Evolutionary conservation across 2,797 vertebrate species (phyloP), one percentile per base, ranked within the genome.

Genomic region (Atherinosoma microstoma): DNA sequence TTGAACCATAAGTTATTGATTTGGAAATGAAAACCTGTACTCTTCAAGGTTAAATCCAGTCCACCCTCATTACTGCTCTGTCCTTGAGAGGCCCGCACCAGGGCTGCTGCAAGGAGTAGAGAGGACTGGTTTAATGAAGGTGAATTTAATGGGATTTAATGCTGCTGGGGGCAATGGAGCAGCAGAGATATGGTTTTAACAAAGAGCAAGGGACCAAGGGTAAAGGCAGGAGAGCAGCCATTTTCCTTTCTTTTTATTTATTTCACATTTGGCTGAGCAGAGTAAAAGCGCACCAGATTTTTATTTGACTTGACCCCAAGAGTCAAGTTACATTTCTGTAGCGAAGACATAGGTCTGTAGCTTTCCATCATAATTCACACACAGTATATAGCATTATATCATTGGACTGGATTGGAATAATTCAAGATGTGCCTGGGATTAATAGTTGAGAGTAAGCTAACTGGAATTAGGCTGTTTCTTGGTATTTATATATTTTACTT

Each of bases 61-160:
- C 93, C 92, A 93, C 87, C 93, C 95, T 96, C 94, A 95, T 95
- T 95, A 95, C 89, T 63, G 87, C 87, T 91, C 92, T 93, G 94
- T 95, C 94, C 95, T 95, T 95, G 94, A 95, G 94, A 95, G 94
- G 94, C 93, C 93, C 73, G 78, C 92, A 89, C 92, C 89, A 91
- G 92, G 91, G 89, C 92, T 89, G 85, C 89, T 82, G 92, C 84
- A 68, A 93, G 90, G 87, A 92, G 91, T 71, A 87, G 83, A 91
- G 91, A 94, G 91, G 91, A 92, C 93, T 93, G 93, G 93, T 96
- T 96, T 96, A 95, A 96, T 96, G 95, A 96, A 95, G 94, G 94
- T 94, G 95, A 96, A 94, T 95, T 95, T 96, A 96, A 96, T 95
- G 93, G 95, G 95, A 95, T 96, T 95, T 96, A 95, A 95, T 95